Conservation (phyloP, 2,888 invertebrate genomes). For the Catonia carolina region DNA sequence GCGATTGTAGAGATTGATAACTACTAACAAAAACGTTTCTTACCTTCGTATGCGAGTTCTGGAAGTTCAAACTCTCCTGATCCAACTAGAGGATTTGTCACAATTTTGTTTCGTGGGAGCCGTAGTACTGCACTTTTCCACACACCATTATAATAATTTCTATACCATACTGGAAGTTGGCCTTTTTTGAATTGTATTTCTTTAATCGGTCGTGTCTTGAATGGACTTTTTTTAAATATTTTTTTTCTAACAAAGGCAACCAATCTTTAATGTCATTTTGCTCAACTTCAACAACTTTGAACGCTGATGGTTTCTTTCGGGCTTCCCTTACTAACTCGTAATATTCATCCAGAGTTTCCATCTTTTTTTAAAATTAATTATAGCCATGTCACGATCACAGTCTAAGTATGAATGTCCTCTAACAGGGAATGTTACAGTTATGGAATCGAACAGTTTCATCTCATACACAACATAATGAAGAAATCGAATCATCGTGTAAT, state of each 20-base stretch:
- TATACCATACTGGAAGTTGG: not conserved
- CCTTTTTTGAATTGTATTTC: constrained; percentile 7
- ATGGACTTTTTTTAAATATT: not conserved
- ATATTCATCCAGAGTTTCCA: not conserved
- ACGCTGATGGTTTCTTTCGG: constrained; percentile 4
- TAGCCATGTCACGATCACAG: not conserved
- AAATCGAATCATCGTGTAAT: not conserved
- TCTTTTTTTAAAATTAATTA: not conserved
- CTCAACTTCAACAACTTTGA: constrained; percentile 11
- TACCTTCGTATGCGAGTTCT: too few species aligned
- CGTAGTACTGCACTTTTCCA: not conserved
- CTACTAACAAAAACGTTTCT: too few species aligned
- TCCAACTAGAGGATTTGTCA: too few species aligned
- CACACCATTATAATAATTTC: not conserved
- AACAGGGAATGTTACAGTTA: not conserved
- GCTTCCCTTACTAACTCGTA: not conserved
- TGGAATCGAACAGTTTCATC: not conserved
- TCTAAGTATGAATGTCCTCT: not conserved
- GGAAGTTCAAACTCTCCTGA: too few species aligned
- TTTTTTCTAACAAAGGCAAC: constrained; percentile 12
- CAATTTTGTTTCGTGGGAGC: too few species aligned
- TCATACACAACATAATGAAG: not conserved
- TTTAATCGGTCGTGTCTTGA: constrained; percentile 2
- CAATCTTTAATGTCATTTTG: constrained; percentile 15
- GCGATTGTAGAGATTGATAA: too few species aligned